These are phyloP conservation scores for Phacellophora camtschatica DNA, from an alignment of 30 jellyfish, hydroid and myxozoan species.

Conservation along the genomic window DNA sequence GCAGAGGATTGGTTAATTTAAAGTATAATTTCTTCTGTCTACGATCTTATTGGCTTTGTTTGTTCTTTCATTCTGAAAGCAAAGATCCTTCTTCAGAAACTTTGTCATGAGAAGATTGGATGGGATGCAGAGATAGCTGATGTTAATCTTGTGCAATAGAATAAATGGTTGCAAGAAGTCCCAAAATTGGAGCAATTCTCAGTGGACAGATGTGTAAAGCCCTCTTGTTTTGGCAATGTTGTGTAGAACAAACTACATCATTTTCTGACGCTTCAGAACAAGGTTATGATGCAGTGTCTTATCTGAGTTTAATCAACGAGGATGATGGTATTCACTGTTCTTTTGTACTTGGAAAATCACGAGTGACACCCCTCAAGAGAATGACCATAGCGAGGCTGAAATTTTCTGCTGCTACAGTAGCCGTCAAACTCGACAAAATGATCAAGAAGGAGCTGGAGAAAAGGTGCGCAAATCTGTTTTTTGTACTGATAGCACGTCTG, in stretches of 20 bases:
- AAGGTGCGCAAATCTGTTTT: neutral
- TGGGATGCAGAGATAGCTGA: constrained; percentile 35
- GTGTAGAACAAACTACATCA: neutral
- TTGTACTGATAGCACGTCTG: constrained; percentile 73
- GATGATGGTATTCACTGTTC: constrained; percentile 15
- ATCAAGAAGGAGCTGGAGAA: constrained; percentile 21
- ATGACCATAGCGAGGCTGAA: constrained; percentile 51
- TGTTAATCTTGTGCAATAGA: neutral
- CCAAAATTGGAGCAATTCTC: neutral
- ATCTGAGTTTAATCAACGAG: neutral
- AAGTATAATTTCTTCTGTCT: constrained; percentile 11
- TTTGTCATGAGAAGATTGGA: neutral
- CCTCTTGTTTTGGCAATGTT: neutral
- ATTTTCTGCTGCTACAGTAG: constrained; percentile 30
- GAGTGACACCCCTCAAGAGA: constrained; percentile 28
- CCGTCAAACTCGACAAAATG: constrained; percentile 1
- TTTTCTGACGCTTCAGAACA: constrained; percentile 34
- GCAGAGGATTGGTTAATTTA: constrained; percentile 25
- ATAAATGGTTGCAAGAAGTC: constrained; percentile 14
- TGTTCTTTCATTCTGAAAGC: constrained; percentile 30
- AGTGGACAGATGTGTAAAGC: neutral
- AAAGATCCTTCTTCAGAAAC: constrained; percentile 3
- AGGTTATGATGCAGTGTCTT: constrained; percentile 43
- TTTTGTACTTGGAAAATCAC: constrained; percentile 50
- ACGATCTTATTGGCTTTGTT: constrained; percentile 56